A percentile compares a stretch with the other conserved stretches of the same genome.
Conservation (phyloP, 2,113 vertebrate genomes). For the Glaucidium brasilianum region DNA sequence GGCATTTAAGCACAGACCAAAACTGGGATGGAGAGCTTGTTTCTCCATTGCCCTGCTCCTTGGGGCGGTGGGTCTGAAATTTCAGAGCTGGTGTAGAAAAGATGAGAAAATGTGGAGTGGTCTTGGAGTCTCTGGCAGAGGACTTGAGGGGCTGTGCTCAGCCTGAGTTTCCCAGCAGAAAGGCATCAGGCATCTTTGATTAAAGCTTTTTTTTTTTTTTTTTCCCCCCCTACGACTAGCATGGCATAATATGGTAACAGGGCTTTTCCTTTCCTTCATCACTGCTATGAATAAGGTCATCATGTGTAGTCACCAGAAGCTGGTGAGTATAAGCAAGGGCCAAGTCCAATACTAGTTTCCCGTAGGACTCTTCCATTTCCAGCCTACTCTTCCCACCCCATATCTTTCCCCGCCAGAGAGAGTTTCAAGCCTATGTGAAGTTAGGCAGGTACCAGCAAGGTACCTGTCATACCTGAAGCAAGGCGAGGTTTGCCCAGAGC, state of each 20-base stretch:
- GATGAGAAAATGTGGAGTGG: not conserved
- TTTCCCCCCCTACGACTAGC: not conserved
- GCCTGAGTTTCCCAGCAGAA: not conserved
- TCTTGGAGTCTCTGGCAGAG: not conserved
- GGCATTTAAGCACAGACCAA: not conserved
- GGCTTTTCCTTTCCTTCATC: slow-evolving; percentile 8
- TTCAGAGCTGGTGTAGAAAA: not conserved
- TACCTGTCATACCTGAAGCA: slow-evolving; percentile 1
- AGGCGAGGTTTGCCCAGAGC: slow-evolving; percentile 3
- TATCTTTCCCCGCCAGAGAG: slow-evolving; percentile 32
- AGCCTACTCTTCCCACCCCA: not conserved
- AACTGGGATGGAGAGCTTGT: not conserved
- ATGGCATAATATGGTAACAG: not conserved
- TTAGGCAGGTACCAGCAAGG: slow-evolving; percentile 42
- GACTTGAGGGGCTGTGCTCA: not conserved
- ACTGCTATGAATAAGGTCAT: slow-evolving; percentile 6
- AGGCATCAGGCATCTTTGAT: not conserved
- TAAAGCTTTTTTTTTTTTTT: not conserved
- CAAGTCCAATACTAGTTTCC: not conserved
- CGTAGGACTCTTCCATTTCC: not conserved
- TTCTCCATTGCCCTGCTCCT: not conserved
- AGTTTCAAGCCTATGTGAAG: slow-evolving; percentile 25
- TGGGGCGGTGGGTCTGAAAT: not conserved
- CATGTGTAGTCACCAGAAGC: not conserved
- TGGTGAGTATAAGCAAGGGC: not conserved